Conservation (phyloP, 30 jellyfish, hydroid and myxozoan genomes). For the Mastigias papua region DNA sequence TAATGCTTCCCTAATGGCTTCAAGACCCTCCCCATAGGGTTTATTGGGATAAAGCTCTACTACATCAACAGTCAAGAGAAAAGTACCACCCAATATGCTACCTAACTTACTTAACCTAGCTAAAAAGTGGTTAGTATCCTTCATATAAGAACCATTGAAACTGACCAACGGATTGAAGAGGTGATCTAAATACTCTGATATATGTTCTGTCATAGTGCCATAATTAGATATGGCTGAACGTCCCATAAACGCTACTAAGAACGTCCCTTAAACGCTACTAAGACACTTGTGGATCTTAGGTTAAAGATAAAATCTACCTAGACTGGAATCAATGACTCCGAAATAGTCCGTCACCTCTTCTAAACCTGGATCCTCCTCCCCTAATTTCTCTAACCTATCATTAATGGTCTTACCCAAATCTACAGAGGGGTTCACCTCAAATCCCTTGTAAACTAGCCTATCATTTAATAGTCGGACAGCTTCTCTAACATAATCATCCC, state of each 20-base stretch:
- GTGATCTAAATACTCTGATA: constrained; percentile 15
- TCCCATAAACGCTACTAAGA: constrained; percentile 32
- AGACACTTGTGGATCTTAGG: constrained; percentile 40
- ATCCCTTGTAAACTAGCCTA: too few relatives aligned
- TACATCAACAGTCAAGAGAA: constrained; percentile 9
- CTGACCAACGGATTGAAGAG: constrained; percentile 46
- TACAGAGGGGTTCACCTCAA: too few relatives aligned
- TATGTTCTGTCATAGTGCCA: constrained; percentile 34
- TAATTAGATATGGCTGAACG: constrained; percentile 25
- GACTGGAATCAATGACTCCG: background rate
- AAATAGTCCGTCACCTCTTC: constrained; percentile 8
- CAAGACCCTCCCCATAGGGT: constrained; percentile 26
- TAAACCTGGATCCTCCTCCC: background rate
- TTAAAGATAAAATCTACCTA: constrained; percentile 26
- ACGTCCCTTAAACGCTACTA: constrained; percentile 24
- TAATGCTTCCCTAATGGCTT: constrained; percentile 36
- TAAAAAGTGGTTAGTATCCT: constrained; percentile 21
- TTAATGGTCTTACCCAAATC: too few relatives aligned
- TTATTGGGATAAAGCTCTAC: constrained; percentile 25
- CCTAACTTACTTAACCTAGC: background rate
- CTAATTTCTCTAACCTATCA: too few relatives aligned
- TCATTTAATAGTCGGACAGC: too few relatives aligned
- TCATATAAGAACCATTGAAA: constrained; percentile 8
- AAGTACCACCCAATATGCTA: constrained; percentile 17
- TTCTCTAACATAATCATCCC: too few relatives aligned